Percentiles rank a stretch among this genome's conserved stretches.
phyloP scores from a whole-genome alignment of 2,888 invertebrate genomes.

The Andrena chrysosceles region DNA sequence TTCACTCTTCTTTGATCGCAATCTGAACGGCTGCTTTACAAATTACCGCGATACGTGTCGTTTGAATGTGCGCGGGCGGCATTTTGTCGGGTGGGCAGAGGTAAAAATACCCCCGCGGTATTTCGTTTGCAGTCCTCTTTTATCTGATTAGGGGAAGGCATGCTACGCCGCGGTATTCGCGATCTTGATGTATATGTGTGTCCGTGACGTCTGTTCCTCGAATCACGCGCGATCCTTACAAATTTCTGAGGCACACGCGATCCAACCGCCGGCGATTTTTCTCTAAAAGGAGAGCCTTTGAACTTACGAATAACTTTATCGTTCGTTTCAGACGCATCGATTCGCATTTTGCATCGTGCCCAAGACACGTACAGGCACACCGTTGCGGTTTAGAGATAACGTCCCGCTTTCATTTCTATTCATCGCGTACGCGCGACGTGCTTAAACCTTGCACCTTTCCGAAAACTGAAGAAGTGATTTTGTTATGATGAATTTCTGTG shows the following conservation, averaged over 20 bases:
- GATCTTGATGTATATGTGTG: slow-evolving; percentile 62
- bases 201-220: slow-evolving; percentile 68
- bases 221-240: slow-evolving; percentile 71
- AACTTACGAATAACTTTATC: slow-evolving; percentile 37
- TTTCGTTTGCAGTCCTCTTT: slow-evolving; percentile 63
- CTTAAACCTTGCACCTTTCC: not conserved
- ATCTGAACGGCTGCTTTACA: slow-evolving; percentile 47
- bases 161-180: slow-evolving; percentile 59
- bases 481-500: not conserved
- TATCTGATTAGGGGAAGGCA: slow-evolving; percentile 65
- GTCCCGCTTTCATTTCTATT: not conserved
- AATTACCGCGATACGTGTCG: slow-evolving; percentile 52
- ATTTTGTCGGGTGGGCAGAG: slow-evolving; percentile 38
- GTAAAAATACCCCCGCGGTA: slow-evolving; percentile 61
- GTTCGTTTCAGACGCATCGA: slow-evolving; percentile 14
- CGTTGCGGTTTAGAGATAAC: not conserved
- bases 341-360: slow-evolving; percentile 12
- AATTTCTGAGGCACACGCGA: slow-evolving; percentile 66
- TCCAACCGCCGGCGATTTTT: slow-evolving; percentile 46
- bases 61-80: slow-evolving; percentile 38
- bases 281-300: slow-evolving; percentile 35
- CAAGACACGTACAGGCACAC: not conserved
- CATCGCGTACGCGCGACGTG: not conserved
- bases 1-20: slow-evolving; percentile 45
- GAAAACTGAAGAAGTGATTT: not conserved